Conservation (phyloP, 1,140 invertebrate genomes). For the Apis mellifera region DNA sequence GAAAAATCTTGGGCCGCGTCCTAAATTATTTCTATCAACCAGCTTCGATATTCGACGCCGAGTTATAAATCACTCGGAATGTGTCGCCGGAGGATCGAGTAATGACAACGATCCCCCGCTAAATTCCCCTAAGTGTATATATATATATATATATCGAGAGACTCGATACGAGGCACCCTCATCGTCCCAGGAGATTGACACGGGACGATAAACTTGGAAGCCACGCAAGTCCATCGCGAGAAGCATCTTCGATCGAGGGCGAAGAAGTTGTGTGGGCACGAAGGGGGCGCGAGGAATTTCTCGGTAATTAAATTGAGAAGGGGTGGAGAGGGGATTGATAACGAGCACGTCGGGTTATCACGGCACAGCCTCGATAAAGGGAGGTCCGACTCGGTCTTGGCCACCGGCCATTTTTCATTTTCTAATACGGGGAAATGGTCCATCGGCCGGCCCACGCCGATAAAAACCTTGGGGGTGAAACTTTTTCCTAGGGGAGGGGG, state of each 20-base stretch:
- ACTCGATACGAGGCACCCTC: neutral
- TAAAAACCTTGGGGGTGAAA: conserved; percentile 51
- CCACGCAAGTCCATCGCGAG: neutral
- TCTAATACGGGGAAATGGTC: conserved; percentile 70
- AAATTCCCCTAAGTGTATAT: neutral
- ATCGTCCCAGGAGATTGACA: conserved; percentile 10
- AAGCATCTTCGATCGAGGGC: no score
- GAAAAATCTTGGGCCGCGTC: no score
- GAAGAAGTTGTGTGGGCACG: neutral
- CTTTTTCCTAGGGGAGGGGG: neutral
- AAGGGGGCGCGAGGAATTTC: conserved; percentile 40
- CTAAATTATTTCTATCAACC: neutral
- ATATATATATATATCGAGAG: neutral
- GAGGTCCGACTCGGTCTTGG: conserved; percentile 53
- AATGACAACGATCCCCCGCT: neutral
- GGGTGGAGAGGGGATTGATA: conserved; percentile 50
- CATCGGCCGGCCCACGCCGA: conserved; percentile 53
- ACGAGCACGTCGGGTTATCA: conserved; percentile 63
- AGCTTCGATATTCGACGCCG: no score
- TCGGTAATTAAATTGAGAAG: conserved; percentile 55
- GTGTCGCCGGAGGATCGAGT: neutral
- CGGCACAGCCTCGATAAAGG: conserved; percentile 46
- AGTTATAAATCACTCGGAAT: neutral
- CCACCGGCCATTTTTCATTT: conserved; percentile 71
- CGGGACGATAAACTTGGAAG: neutral